These are phyloP conservation scores for Mola mola DNA, from an alignment of 2,113 vertebrate species.

Conservation along the genomic window DNA sequence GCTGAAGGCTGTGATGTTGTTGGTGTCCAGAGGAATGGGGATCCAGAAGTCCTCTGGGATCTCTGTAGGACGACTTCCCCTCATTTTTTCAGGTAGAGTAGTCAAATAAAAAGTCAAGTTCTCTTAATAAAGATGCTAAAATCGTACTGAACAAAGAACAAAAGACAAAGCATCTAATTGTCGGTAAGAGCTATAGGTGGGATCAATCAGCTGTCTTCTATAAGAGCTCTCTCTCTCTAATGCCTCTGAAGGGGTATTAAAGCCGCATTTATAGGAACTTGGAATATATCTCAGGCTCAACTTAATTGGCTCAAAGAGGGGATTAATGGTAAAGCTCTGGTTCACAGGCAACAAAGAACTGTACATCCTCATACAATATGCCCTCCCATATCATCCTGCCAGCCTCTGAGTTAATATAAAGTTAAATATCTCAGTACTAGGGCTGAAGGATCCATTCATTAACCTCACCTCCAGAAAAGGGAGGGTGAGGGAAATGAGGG, in stretches of 20 bases:
- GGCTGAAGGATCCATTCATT: too few relatives aligned
- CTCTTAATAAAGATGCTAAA: not conserved
- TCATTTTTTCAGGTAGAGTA: constrained; percentile 62
- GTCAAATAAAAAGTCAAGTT: not conserved
- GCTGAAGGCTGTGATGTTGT: constrained; percentile 77
- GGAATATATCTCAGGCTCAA: constrained; percentile 39
- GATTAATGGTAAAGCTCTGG: constrained; percentile 53
- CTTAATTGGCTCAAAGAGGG: constrained; percentile 53
- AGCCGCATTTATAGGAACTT: constrained; percentile 66
- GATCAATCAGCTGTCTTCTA: not conserved
- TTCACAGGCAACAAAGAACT: constrained; percentile 8
- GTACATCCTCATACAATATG: not conserved
- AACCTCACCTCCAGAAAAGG: too few relatives aligned
- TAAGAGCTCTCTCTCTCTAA: not conserved
- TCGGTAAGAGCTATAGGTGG: too few relatives aligned
- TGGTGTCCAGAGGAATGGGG: constrained; percentile 74
- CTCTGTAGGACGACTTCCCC: constrained; percentile 48
- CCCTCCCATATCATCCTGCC: constrained; percentile 23
- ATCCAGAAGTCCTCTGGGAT: constrained; percentile 82
- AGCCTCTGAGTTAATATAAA: too few relatives aligned
- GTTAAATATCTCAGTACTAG: too few relatives aligned
- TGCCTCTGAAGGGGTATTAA: constrained; percentile 1
- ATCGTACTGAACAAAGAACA: not conserved
- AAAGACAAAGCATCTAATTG: too few relatives aligned
- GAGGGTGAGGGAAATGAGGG: too few relatives aligned